These are phyloP conservation scores for Herpetotheres cachinnans DNA, from an alignment of 2,113 vertebrate genomes.

Conservation along the genomic window DNA sequence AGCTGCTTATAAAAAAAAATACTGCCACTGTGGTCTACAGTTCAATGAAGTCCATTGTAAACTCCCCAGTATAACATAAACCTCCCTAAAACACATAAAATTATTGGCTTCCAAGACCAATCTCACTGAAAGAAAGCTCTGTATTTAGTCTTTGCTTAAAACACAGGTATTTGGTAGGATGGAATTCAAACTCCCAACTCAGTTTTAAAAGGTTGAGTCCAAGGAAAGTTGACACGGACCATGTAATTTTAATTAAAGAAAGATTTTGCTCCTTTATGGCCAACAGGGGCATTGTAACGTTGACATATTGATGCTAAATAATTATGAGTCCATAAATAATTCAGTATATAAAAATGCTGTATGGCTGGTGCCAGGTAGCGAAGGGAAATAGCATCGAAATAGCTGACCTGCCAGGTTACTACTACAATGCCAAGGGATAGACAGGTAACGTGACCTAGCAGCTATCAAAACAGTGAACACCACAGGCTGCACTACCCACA, in stretches of 20 bases:
- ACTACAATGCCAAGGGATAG: conserved; percentile 3
- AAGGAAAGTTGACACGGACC: conserved; percentile 65
- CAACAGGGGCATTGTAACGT: conserved; percentile 49
- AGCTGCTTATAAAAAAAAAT: conserved; percentile 40
- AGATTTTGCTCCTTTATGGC: conserved; percentile 62
- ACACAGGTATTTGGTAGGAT: conserved; percentile 43
- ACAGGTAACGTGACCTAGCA: not conserved
- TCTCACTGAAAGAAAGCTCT: conserved; percentile 55
- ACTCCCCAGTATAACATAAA: conserved; percentile 60
- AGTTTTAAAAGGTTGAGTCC: conserved; percentile 67
- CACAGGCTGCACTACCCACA: not conserved
- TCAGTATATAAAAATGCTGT: conserved; percentile 60
- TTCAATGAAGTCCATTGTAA: conserved; percentile 67
- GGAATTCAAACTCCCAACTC: conserved; percentile 60
- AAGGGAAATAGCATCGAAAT: conserved; percentile 16
- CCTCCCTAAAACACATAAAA: conserved; percentile 62
- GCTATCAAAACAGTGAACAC: conserved; percentile 38
- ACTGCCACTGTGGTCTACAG: conserved; percentile 51
- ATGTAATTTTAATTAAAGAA: conserved; percentile 74
- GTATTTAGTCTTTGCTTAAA: conserved; percentile 67
- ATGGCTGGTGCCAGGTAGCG: not conserved
- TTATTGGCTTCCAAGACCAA: conserved; percentile 64
- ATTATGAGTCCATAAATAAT: conserved; percentile 65
- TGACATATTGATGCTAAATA: conserved; percentile 67
- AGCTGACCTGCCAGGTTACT: not conserved